These are phyloP conservation scores for Seladonia tumulorum DNA, from an alignment of 2,888 invertebrate species.

Conservation along the genomic window DNA sequence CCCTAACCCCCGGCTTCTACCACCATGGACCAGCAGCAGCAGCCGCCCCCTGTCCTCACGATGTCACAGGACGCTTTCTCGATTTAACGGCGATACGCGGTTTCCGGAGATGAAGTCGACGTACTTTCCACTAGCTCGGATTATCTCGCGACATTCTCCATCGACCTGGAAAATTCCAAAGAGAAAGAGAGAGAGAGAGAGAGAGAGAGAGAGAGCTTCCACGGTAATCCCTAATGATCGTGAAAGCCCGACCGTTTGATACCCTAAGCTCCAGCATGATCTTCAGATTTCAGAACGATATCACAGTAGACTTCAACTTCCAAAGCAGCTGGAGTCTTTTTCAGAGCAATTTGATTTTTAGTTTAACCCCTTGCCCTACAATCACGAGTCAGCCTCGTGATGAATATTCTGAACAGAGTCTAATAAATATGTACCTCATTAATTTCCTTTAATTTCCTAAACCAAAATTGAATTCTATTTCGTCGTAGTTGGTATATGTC, in stretches of 20 bases:
- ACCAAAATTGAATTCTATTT: no score
- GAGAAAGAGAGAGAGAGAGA: no score
- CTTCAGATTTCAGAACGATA: neutral
- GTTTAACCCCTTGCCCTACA: no score
- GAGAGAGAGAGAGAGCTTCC: neutral
- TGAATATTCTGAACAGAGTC: no score
- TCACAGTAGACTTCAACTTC: no score
- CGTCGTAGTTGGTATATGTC: no score
- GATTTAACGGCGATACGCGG: constrained; percentile 37
- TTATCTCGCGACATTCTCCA: neutral
- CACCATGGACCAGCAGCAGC: constrained; percentile 25
- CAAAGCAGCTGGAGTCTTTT: no score
- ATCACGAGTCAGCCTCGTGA: no score
- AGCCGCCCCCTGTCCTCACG: neutral
- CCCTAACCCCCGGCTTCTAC: neutral
- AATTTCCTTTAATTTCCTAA: no score
- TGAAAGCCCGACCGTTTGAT: no score
- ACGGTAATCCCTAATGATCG: neutral
- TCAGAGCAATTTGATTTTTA: no score
- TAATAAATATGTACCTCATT: no score
- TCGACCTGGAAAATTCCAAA: neutral
- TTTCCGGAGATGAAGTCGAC: constrained; percentile 17
- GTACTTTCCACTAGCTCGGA: neutral
- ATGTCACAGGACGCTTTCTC: constrained; percentile 28
- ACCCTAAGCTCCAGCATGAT: neutral